These are phyloP conservation scores for Cryptophagus acutangulus DNA, from an alignment of 2,888 invertebrate species.

Conservation along the genomic window DNA sequence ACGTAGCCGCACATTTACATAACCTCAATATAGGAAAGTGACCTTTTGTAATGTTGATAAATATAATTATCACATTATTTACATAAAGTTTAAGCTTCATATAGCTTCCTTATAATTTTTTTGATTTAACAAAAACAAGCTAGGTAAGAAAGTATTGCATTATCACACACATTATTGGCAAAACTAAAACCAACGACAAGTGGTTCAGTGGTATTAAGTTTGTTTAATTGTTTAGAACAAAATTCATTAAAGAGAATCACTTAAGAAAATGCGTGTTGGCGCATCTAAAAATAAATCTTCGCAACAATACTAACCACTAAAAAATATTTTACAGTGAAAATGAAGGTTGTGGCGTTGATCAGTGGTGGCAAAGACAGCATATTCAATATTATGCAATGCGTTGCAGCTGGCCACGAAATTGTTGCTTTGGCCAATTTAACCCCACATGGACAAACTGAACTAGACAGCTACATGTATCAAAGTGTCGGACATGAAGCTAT, in stretches of 20 bases:
- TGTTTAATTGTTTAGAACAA: too few relatives aligned
- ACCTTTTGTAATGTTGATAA: conserved; percentile 3
- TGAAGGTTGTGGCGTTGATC: conserved; percentile 84
- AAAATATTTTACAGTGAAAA: conserved; percentile 46
- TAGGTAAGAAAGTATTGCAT: background rate
- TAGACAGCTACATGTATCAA: conserved; percentile 88
- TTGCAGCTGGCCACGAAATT: conserved; percentile 90
- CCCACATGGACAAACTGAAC: conserved; percentile 74
- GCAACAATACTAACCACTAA: background rate
- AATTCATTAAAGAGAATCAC: too few relatives aligned
- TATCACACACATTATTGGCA: background rate
- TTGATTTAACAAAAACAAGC: too few relatives aligned
- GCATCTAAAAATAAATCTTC: background rate
- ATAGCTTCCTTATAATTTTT: too few relatives aligned
- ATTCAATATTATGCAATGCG: conserved; percentile 98
- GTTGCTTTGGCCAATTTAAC: conserved; percentile 94
- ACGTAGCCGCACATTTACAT: too few relatives aligned
- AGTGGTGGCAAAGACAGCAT: conserved; percentile 99
- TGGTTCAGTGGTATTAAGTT: too few relatives aligned
- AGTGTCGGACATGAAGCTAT: conserved; percentile 97
- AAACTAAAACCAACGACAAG: background rate
- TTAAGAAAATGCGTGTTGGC: background rate
- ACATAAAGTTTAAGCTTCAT: too few relatives aligned
- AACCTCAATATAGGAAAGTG: conserved; percentile 3
- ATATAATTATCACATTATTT: too few relatives aligned